Evolutionary conservation across 2,113 vertebrate genomes (phyloP), one percentile per base, ranked within the genome.

Genomic region (Albula glossodonta): DNA sequence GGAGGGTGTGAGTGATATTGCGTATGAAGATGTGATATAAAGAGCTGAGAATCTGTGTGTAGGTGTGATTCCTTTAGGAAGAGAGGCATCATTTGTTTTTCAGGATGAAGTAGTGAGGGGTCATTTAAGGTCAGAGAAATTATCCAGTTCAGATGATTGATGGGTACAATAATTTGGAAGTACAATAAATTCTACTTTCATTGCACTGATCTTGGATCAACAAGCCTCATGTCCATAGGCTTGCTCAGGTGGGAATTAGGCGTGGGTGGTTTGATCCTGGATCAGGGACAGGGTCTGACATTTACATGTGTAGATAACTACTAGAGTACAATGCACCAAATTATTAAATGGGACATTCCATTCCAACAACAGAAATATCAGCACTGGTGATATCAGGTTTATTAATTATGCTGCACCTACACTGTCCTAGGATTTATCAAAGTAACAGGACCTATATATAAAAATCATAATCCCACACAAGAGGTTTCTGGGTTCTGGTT

Each of bases 161-260:
- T 74, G 1, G 53, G 53, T 12, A 41, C 0, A 41, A 41, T 41
- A 41, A 41, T 41, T 41, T 41, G 70, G 22, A n/a, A n/a, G 31
- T 31, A 74, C 15, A 70, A n/a, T 13, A 70, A 4, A 66, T 74
- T 70, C 31, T 9, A 41, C 9, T 56, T 6, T 53, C 85, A 82
- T 80, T 41, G 25, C 19, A 80, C 15, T 82, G 85, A 41, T 82
- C n/a, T 60, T 70, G 79, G 79, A 52, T 2, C 31, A 60, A 13
- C 80, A 84, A 12, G 2, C 86, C 83, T 79, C 85, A 1, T 85
- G 56, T 56, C 7, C 88, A 41, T 22, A 74, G 0, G 66, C 53
- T 66, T 63, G 60, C 7, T 56, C 12, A 4, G 53, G 15, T 63
- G 11, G 3, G 15, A 15, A 63, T 63, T 63, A 15, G 10, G 11